Conservation (phyloP, 2,113 vertebrate genomes). For the Tupaia chinensis region DNA sequence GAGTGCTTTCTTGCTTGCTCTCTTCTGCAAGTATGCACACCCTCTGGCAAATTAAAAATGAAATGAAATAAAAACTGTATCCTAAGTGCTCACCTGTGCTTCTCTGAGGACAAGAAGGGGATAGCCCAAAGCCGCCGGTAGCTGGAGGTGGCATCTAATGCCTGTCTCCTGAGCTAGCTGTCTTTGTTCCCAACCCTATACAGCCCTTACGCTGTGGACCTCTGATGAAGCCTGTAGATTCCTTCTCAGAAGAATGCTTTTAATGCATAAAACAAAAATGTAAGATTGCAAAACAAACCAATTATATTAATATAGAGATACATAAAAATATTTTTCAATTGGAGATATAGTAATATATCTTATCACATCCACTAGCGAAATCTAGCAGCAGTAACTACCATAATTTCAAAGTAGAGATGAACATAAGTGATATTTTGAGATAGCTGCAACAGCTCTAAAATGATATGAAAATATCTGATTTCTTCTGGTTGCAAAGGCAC, state of each 20-base stretch:
- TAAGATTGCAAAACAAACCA: constrained; percentile 35
- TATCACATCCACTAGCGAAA: constrained; percentile 46
- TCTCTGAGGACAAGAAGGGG: not conserved
- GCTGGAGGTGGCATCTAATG: not conserved
- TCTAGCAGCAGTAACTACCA: not conserved
- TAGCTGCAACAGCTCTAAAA: constrained; percentile 53
- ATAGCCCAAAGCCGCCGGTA: not conserved
- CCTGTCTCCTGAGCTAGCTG: not conserved
- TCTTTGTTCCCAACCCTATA: not conserved
- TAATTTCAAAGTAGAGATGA: constrained; percentile 68
- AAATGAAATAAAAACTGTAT: not conserved
- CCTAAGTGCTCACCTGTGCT: constrained; percentile 13
- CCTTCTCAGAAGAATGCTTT: constrained; percentile 18
- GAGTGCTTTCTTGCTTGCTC: too few species aligned
- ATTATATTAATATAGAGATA: constrained; percentile 39
- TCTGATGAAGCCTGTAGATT: not conserved
- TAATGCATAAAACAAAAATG: constrained; percentile 45
- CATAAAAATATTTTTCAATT: constrained; percentile 22
- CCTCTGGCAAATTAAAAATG: too few species aligned
- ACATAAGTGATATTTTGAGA: constrained; percentile 55
- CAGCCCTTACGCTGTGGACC: not conserved
- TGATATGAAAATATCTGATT: constrained; percentile 69
- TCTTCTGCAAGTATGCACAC: too few species aligned
- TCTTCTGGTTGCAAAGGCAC: constrained; percentile 55
- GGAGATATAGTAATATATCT: constrained; percentile 29